These are phyloP conservation scores for Actenoides hombroni DNA, from an alignment of 2,113 vertebrate genomes.

Conservation along the genomic window DNA sequence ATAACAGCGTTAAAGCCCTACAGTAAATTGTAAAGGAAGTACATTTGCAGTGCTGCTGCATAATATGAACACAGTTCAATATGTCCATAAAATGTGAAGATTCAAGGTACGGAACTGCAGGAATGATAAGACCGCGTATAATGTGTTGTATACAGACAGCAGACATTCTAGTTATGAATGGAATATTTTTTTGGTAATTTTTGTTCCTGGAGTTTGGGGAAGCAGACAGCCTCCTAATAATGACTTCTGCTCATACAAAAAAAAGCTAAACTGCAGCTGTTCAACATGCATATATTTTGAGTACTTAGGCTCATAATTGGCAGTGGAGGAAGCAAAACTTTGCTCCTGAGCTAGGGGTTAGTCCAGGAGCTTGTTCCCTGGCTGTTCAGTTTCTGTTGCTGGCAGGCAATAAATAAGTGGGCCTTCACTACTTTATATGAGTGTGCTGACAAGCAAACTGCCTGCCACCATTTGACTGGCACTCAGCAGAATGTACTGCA, in stretches of 20 bases:
- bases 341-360: neutral
- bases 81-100: neutral
- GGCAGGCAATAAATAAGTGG: neutral
- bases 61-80: neutral
- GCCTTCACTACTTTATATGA: neutral
- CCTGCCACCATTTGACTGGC: neutral
- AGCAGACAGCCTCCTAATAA: neutral
- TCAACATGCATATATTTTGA: neutral
- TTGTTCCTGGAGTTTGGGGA: neutral
- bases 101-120: neutral
- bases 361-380: neutral
- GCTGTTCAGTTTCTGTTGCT: neutral
- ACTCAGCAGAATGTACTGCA: neutral
- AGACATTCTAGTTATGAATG: neutral
- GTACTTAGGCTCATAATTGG: neutral
- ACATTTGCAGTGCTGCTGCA: neutral
- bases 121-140: neutral
- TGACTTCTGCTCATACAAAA: neutral
- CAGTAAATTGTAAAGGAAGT: neutral
- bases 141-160: neutral
- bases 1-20: slow-evolving; percentile 10
- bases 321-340: neutral
- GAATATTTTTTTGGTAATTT: neutral
- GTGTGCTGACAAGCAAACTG: neutral
- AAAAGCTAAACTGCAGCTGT: neutral